A percentile compares a stretch with the other conserved stretches of the same genome.
phyloP scores from a whole-genome alignment of 2,888 invertebrate species.

The Xestoiulus laeticollis region DNA sequence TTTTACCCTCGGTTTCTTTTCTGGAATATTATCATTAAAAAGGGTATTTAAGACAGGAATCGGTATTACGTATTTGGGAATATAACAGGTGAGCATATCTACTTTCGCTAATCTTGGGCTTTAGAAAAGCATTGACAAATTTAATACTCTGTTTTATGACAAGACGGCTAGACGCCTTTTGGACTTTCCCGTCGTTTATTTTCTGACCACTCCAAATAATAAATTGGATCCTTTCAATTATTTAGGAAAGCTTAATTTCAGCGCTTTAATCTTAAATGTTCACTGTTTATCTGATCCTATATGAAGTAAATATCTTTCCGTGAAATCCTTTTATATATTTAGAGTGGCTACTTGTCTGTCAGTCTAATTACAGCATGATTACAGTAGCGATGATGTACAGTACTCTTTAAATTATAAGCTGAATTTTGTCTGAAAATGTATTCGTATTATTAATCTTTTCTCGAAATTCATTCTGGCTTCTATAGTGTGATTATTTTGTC shows the following conservation, averaged over 20 bases:
- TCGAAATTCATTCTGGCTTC: too few relatives aligned
- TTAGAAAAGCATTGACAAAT: neutral
- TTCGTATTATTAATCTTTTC: too few relatives aligned
- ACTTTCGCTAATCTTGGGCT: neutral
- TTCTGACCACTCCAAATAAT: neutral
- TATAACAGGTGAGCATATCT: neutral
- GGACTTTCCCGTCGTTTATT: neutral
- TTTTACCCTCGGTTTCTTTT: neutral
- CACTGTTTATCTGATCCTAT: neutral
- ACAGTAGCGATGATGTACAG: too few relatives aligned
- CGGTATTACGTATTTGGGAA: neutral
- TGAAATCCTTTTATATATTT: neutral
- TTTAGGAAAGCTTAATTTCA: neutral
- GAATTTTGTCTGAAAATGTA: neutral
- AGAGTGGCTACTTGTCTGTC: neutral
- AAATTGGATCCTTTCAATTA: neutral
- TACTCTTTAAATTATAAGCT: too few relatives aligned
- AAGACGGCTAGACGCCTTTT: neutral
- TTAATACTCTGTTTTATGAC: constrained; percentile 3
- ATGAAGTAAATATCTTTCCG: neutral
- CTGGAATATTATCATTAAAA: neutral
- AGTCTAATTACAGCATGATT: too few relatives aligned
- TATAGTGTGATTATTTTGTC: neutral
- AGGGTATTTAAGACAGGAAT: neutral
- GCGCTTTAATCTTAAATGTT: too few relatives aligned